Conservation (phyloP, 2,888 invertebrate species). For the Ametastegia equiseti region DNA sequence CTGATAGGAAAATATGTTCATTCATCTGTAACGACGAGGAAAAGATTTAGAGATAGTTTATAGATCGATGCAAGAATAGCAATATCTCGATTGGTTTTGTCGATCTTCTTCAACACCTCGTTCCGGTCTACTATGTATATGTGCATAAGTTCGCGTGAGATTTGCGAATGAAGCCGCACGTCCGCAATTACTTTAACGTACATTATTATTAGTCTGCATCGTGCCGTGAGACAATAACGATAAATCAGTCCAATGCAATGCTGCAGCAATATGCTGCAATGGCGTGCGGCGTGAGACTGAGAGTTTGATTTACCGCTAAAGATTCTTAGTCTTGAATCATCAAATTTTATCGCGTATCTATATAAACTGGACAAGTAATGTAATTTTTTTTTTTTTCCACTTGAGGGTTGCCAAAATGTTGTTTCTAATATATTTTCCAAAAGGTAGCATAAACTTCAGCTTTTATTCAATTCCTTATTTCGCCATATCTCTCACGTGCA, state of each 20-base stretch:
- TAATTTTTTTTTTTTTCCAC: background rate
- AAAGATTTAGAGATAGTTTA: too few species aligned
- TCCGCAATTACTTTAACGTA: constrained; percentile 33
- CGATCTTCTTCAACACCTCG: constrained; percentile 8
- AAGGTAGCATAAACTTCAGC: too few species aligned
- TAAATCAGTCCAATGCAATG: constrained; percentile 29
- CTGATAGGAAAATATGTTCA: too few species aligned
- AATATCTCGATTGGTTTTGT: background rate
- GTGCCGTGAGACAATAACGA: constrained; percentile 33
- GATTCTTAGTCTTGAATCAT: background rate
- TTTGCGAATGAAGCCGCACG: background rate
- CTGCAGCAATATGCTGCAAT: too few species aligned
- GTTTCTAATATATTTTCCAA: too few species aligned
- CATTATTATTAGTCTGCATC: constrained; percentile 29
- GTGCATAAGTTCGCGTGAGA: background rate
- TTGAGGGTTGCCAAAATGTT: too few species aligned
- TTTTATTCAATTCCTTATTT: background rate
- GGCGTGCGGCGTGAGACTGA: constrained; percentile 21
- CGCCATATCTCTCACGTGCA: background rate
- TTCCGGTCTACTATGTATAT: background rate
- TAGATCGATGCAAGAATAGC: background rate
- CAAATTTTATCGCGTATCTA: background rate
- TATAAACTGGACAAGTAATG: background rate
- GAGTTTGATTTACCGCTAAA: constrained; percentile 27
- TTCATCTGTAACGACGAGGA: too few species aligned